A percentile compares a stretch with the other conserved stretches of the same genome.
Conservation (phyloP, 2,888 invertebrate species). For the Chymomyza procnemis region DNA sequence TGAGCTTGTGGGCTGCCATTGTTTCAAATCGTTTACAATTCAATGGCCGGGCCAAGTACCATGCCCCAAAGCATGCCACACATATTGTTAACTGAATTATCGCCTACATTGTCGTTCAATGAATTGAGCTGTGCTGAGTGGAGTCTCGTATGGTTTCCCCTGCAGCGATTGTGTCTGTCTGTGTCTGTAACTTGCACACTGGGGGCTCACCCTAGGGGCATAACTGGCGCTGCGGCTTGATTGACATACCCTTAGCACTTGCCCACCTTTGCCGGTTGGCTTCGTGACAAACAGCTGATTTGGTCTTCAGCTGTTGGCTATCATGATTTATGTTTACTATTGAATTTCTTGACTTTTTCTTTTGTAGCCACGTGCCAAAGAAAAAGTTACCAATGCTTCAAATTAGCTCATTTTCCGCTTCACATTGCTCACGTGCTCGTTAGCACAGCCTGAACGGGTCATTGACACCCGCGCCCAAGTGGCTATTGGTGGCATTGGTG, state of each 20-base stretch:
- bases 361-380: constrained; percentile 45
- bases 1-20: neutral
- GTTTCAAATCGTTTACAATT: constrained; percentile 51
- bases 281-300: constrained; percentile 66
- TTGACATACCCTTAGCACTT: constrained; percentile 55
- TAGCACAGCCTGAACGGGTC: constrained; percentile 46
- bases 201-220: constrained; percentile 26
- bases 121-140: neutral
- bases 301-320: constrained; percentile 47
- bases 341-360: constrained; percentile 66
- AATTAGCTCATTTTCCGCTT: constrained; percentile 75
- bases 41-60: constrained; percentile 44
- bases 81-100: constrained; percentile 73
- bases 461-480: constrained; percentile 42
- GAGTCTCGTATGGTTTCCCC: neutral
- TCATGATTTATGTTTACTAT: constrained; percentile 66
- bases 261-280: constrained; percentile 4
- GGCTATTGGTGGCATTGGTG: constrained; percentile 30
- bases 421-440: constrained; percentile 70
- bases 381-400: constrained; percentile 33
- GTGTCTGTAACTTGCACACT: neutral
- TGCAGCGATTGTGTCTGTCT: neutral
- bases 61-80: constrained; percentile 46
- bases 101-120: constrained; percentile 40
- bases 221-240: constrained; percentile 52